Percentiles rank a stretch among this genome's conserved stretches.
phyloP scores from a whole-genome alignment of 2,797 vertebrate genomes.

The Sebastes elongatus region DNA sequence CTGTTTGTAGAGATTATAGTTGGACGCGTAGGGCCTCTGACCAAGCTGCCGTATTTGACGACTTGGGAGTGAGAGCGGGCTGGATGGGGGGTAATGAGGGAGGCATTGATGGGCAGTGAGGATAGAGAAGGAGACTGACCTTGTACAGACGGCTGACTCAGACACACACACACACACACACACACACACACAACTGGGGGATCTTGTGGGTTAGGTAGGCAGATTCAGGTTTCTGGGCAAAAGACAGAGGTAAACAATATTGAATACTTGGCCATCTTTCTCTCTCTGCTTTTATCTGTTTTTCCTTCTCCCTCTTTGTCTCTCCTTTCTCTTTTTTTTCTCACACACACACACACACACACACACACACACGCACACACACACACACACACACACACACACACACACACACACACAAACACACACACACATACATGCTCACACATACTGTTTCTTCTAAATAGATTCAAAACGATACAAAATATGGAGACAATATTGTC shows the following conservation, averaged over 20 bases:
- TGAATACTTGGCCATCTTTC: constrained; percentile 14
- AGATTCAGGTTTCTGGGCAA: constrained; percentile 11
- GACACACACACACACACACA: background rate
- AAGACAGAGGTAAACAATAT: constrained; percentile 19
- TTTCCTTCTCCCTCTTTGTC: constrained; percentile 7
- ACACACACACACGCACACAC: background rate
- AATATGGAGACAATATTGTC: background rate
- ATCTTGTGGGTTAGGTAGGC: background rate
- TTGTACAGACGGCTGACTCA: constrained; percentile 19
- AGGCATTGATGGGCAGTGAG: constrained; percentile 37
- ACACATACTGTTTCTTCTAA: background rate
- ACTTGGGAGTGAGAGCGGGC: background rate
- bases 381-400: background rate
- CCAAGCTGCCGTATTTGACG: background rate
- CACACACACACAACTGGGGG: background rate
- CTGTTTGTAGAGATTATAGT: no score
- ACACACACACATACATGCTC: background rate
- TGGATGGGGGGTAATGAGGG: constrained; percentile 22
- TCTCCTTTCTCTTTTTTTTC: background rate
- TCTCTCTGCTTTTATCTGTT: background rate
- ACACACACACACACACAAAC: background rate
- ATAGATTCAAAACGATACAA: background rate
- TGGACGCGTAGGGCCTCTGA: background rate
- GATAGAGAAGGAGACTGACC: constrained; percentile 39
- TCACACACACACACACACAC: background rate